Conservation (phyloP, 2,113 vertebrate genomes). For the Vulpes lagopus region DNA sequence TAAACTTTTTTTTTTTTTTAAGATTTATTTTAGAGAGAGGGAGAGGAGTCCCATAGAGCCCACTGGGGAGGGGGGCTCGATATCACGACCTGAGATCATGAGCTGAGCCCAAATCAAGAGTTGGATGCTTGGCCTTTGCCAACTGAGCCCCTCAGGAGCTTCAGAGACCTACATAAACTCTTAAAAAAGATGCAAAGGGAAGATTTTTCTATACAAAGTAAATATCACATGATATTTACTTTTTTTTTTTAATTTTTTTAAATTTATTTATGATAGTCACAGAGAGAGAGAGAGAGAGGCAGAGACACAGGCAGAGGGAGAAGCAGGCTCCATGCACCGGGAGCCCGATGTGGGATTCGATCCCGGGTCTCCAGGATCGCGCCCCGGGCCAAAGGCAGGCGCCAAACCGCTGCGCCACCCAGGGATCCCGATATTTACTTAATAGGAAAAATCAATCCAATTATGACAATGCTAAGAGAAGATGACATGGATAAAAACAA, state of each 20-base stretch:
- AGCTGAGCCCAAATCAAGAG: neutral
- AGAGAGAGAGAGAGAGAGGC: too few species aligned
- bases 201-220: constrained; percentile 27
- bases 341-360: too few species aligned
- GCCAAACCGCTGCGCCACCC: too few species aligned
- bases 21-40: neutral
- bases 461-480: neutral
- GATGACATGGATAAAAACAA: neutral
- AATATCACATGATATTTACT: constrained; percentile 23
- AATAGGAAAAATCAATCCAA: neutral
- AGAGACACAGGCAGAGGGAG: too few species aligned
- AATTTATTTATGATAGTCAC: too few species aligned
- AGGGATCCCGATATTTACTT: constrained; percentile 38
- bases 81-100: neutral
- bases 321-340: too few species aligned
- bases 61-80: neutral
- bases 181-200: constrained; percentile 28
- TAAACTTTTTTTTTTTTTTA: neutral
- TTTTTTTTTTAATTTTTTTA: too few species aligned
- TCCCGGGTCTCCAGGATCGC: too few species aligned
- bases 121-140: neutral
- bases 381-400: too few species aligned
- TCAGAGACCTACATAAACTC: neutral
- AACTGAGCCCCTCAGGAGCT: neutral
- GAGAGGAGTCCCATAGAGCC: neutral